phyloP scores from a whole-genome alignment of 2,888 invertebrate genomes.

The Allolobophora icterica region DNA sequence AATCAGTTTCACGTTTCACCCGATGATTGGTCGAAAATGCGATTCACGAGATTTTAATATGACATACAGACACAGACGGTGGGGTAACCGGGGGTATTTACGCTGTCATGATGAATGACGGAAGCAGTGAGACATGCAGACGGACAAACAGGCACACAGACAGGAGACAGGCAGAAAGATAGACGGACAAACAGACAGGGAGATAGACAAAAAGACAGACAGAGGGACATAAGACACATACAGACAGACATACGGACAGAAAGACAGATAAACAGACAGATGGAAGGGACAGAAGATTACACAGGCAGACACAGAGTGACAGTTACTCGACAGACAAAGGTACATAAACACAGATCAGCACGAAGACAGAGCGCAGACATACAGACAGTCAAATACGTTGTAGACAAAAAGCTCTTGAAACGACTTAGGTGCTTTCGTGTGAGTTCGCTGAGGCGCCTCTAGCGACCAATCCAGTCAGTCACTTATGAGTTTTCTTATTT shows the following conservation, averaged over 20 bases:
- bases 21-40: neutral
- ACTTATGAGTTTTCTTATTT: too few species aligned
- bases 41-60: neutral
- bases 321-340: too few species aligned
- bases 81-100: neutral
- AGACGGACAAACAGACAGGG: neutral
- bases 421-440: too few species aligned
- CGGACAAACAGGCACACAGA: neutral
- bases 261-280: too few species aligned
- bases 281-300: neutral
- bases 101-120: neutral
- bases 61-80: neutral
- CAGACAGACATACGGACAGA: too few species aligned
- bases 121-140: neutral
- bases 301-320: neutral
- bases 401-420: too few species aligned
- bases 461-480: too few species aligned
- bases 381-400: too few species aligned
- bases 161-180: neutral
- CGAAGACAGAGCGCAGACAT: too few species aligned
- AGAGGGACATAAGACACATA: neutral
- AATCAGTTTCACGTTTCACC: neutral
- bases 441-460: too few species aligned
- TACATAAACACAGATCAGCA: too few species aligned
- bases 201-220: neutral